Evolutionary conservation across 1,140 invertebrate genomes (phyloP), one percentile per base, ranked within the genome.

Genomic region (Drosophila setifemur): DNA sequence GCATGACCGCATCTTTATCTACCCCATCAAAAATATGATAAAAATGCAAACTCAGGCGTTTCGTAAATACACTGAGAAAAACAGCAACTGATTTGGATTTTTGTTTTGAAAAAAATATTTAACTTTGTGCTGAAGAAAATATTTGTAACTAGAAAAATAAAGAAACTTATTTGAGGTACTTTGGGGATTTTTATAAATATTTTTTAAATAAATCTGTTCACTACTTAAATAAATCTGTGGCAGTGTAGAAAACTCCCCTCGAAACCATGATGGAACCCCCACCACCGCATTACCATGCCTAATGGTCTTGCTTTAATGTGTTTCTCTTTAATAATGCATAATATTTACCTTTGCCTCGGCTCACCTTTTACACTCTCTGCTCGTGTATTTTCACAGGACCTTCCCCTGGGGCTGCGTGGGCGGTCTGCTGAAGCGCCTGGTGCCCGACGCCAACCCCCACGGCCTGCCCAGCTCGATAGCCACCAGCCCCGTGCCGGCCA

Each of bases 341-440:
- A 79, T 73, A 85, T 83, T 85, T 85, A 83, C 69, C 57, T 85
- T 79, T 78, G 58, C 52, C 78, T 48, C 47, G 48, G 31, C 42
- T 49, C 44, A 40, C 28, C 42, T 12, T 52, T 40, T 72, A 6
- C 29, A 40, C 29, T 47, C 48, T 23, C 21, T 45, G 1, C 49
- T 21, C 42, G 26, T 40, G 31, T 55, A 14, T 43, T 60, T 49
- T 72, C 31, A 11, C 88, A 95, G 95, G 93, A 74, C 94, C 23
- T 92, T 95, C 64, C 95, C 95, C 12, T 95, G 94, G 94, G 89
- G 91, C 12, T 94, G 93, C 58, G 89, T 92, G 35, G 92, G 92
- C 0, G 93, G 94, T 85, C 90, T 95, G 61, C 89, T 95, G 33
- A 91, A 93, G 19, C 91, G 92, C n/a, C 68, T 95, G 14, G 93